These are phyloP conservation scores for Campoplex capitator DNA, from an alignment of 2,888 invertebrate genomes.

Conservation along the genomic window DNA sequence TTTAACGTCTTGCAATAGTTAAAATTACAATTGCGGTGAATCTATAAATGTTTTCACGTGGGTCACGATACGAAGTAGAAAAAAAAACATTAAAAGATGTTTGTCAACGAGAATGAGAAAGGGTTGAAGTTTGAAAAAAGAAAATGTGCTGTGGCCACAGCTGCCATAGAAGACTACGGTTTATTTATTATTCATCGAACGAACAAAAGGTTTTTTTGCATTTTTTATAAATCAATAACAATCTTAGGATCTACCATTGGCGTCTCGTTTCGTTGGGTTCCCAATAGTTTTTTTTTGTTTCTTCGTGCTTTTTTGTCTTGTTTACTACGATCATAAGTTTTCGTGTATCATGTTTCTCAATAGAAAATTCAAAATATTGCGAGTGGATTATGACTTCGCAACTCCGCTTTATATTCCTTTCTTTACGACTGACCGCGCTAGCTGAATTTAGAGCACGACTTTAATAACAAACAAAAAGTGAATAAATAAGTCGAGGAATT, in stretches of 20 bases:
- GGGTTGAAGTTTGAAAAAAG: background rate
- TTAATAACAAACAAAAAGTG: background rate
- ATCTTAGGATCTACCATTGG: background rate
- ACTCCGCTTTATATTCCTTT: background rate
- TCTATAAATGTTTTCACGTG: background rate
- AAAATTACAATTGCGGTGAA: background rate
- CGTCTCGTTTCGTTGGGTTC: background rate
- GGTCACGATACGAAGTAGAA: background rate
- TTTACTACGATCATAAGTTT: background rate
- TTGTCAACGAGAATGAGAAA: background rate
- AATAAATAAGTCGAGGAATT: background rate
- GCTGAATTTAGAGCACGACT: background rate
- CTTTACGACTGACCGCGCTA: background rate
- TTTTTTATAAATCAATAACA: slow-evolving; percentile 28
- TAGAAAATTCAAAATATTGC: background rate
- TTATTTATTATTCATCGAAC: slow-evolving; percentile 50
- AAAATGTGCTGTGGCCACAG: slow-evolving; percentile 32
- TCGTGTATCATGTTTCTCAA: background rate
- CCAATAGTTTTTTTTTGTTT: background rate
- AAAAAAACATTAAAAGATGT: background rate
- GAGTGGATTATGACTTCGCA: background rate
- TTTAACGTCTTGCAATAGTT: background rate
- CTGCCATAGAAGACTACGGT: slow-evolving; percentile 21
- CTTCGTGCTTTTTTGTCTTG: background rate
- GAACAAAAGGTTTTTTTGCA: slow-evolving; percentile 24